Percentiles rank a stretch among this genome's conserved stretches.
Conservation (phyloP, 2,113 vertebrate genomes). For the Amblyornis subalaris region DNA sequence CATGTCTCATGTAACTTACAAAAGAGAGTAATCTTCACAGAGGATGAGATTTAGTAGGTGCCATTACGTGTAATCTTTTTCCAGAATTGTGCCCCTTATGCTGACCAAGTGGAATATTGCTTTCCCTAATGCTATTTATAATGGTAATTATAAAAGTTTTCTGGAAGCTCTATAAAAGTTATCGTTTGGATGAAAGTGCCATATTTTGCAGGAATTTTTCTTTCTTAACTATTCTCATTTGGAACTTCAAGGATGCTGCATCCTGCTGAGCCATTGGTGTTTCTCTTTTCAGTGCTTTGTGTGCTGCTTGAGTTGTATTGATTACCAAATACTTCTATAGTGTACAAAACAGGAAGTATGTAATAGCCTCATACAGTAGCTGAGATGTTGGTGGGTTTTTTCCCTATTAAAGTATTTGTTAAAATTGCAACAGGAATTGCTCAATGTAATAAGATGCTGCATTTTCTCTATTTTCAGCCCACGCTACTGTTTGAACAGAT, state of each 20-base stretch:
- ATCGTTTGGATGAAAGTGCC: background rate
- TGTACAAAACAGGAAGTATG: slow-evolving; percentile 61
- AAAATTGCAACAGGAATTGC: slow-evolving; percentile 38
- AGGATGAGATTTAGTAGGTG: background rate
- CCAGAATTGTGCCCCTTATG: background rate
- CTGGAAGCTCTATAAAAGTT: slow-evolving; percentile 25
- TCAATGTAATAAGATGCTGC: background rate
- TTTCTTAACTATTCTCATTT: slow-evolving; percentile 16
- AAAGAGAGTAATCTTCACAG: background rate
- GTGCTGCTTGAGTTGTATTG: slow-evolving; percentile 50
- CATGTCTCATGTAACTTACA: background rate
- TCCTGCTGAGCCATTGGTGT: slow-evolving; percentile 36
- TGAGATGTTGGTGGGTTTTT: background rate
- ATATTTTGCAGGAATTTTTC: slow-evolving; percentile 53
- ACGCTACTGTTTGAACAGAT: background rate
- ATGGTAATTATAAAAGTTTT: slow-evolving; percentile 26
- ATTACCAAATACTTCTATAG: slow-evolving; percentile 63
- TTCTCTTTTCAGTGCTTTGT: slow-evolving; percentile 67
- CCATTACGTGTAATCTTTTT: background rate
- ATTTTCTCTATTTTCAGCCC: background rate
- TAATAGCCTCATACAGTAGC: slow-evolving; percentile 16
- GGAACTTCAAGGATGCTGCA: slow-evolving; percentile 49
- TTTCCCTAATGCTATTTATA: background rate
- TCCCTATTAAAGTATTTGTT: slow-evolving; percentile 52
- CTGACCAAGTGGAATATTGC: background rate